A percentile compares a stretch with the other conserved stretches of the same genome.
These are phyloP conservation scores for Contarinia nasturtii DNA, from an alignment of 1,140 invertebrate genomes.

Conservation along the genomic window DNA sequence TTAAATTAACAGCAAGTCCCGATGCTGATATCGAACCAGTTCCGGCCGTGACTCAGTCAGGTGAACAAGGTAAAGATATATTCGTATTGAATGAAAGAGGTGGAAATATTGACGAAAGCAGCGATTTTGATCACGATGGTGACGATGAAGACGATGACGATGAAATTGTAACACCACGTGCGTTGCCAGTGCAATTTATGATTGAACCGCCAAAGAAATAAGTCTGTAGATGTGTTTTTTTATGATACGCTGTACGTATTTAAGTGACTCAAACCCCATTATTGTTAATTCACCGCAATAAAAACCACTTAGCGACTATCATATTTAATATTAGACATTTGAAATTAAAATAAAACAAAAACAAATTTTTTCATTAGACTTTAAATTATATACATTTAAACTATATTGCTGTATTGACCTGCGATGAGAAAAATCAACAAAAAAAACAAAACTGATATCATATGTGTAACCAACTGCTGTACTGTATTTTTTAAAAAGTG, in stretches of 20 bases:
- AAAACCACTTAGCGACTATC: no score
- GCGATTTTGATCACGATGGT: slow-evolving; percentile 22
- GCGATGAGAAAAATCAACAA: no score
- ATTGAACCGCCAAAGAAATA: slow-evolving; percentile 1
- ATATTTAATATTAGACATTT: no score
- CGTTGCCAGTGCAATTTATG: slow-evolving; percentile 17
- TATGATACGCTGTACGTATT: background rate
- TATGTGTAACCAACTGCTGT: no score
- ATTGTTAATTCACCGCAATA: no score
- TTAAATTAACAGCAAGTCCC: slow-evolving; percentile 3
- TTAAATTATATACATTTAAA: no score
- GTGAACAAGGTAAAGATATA: slow-evolving; percentile 1
- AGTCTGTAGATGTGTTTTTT: background rate
- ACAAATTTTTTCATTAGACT: no score
- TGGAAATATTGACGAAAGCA: slow-evolving; percentile 9
- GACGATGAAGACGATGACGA: slow-evolving; percentile 14
- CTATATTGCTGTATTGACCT: no score
- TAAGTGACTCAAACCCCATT: background rate
- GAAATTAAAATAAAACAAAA: no score
- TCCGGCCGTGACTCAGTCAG: background rate
- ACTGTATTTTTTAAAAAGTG: no score
- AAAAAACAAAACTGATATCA: no score
- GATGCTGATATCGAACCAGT: slow-evolving; percentile 26
- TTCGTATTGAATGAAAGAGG: slow-evolving; percentile 6
- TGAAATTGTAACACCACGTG: slow-evolving; percentile 24